A percentile compares a stretch with the other conserved stretches of the same genome.
These are phyloP conservation scores for Zaprionus bogoriensis DNA, from an alignment of 2,888 invertebrate species.

Conservation along the genomic window DNA sequence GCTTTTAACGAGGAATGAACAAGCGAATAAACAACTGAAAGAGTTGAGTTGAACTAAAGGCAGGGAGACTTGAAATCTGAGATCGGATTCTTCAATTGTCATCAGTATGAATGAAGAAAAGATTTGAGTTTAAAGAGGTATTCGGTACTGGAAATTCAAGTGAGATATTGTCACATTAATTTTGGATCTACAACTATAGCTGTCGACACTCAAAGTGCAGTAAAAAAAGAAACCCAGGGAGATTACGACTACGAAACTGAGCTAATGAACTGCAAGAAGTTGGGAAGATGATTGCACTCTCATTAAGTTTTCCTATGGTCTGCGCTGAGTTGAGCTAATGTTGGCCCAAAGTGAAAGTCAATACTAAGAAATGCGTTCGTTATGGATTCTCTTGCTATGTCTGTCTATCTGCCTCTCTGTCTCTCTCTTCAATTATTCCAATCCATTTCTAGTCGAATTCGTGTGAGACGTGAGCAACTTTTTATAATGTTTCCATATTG, in stretches of 20 bases:
- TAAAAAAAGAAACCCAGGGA: not conserved
- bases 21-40: too few species aligned
- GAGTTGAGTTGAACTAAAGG: too few species aligned
- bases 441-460: not conserved
- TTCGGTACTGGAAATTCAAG: too few species aligned
- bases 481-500: constrained; percentile 45
- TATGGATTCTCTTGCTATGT: constrained; percentile 14
- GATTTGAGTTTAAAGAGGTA: too few species aligned
- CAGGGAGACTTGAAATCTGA: too few species aligned
- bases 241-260: not conserved
- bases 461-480: constrained; percentile 23
- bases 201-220: too few species aligned
- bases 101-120: too few species aligned
- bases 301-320: not conserved
- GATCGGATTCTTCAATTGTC: too few species aligned
- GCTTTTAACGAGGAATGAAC: too few species aligned
- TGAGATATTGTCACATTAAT: too few species aligned
- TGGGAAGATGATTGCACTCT: constrained; percentile 2
- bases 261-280: not conserved
- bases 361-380: not conserved
- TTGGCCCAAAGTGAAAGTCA: constrained; percentile 39
- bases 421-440: not conserved
- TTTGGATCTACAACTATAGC: too few species aligned
- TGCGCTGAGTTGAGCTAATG: not conserved
- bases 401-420: not conserved